A percentile compares a stretch with the other conserved stretches of the same genome.
These are phyloP conservation scores for Macaca fascicularis DNA, from an alignment of 2,113 vertebrate genomes.

Conservation along the genomic window T2T-MFA8v1.1 NC_088395.1:35193001-35193500, in stretches of 20 bases:
- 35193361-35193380: not conserved
- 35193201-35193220: not conserved
- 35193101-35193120: not conserved
- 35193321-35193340: not conserved
- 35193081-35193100: not conserved
- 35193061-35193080: not conserved
- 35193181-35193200: not conserved
- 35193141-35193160: not conserved
- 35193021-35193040: not conserved
- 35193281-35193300: not conserved
- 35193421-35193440: not conserved
- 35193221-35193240: not conserved
- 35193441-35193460: not conserved
- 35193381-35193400: not conserved
- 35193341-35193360: not conserved
- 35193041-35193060: not conserved
- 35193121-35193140: not conserved
- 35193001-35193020: not conserved
- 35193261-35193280: not conserved
- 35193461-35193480: not conserved
- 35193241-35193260: not conserved
- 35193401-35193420: not conserved
- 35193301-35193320: not conserved
- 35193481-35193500: not conserved
- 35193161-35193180: not conserved